These are phyloP conservation scores for Pitangus sulphuratus DNA, from an alignment of 2,797 vertebrate species.

Conservation along the genomic window DNA sequence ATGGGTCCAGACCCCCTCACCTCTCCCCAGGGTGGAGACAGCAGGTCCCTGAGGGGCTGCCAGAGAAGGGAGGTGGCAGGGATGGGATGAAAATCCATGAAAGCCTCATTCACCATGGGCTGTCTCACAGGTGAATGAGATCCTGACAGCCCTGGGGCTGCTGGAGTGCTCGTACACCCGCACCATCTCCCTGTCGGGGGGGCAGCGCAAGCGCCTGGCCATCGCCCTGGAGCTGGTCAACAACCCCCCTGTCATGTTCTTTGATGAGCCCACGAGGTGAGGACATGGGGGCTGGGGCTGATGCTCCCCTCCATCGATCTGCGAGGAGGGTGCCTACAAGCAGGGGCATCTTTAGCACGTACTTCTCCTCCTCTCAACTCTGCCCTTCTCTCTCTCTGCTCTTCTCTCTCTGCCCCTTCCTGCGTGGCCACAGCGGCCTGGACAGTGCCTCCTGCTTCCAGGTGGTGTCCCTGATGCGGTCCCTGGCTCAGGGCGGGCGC, in stretches of 20 bases:
- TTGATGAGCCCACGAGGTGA: conserved; percentile 98
- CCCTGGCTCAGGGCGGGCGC: conserved; percentile 93
- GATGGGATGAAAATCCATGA: not conserved
- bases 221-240: conserved; percentile 97
- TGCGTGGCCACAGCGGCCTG: conserved; percentile 82
- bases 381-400: not conserved
- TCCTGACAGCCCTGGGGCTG: conserved; percentile 94
- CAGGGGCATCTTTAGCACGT: not conserved
- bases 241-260: conserved; percentile 99
- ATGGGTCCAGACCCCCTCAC: not conserved
- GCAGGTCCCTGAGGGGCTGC: not conserved
- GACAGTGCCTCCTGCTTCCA: conserved; percentile 97
- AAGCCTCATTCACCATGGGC: not conserved
- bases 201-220: conserved; percentile 94
- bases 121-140: conserved; percentile 89
- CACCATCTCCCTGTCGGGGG: conserved; percentile 90
- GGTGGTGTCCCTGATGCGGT: conserved; percentile 95
- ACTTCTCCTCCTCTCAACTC: not conserved
- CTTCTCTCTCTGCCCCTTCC: not conserved
- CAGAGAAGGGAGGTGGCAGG: not conserved
- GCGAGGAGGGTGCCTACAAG: not conserved
- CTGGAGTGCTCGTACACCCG: conserved; percentile 92
- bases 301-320: not conserved
- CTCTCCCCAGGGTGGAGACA: not conserved
- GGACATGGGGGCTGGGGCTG: not conserved